These are phyloP conservation scores for Tiliacea aurago DNA, from an alignment of 2,888 invertebrate genomes.

Conservation along the genomic window DNA sequence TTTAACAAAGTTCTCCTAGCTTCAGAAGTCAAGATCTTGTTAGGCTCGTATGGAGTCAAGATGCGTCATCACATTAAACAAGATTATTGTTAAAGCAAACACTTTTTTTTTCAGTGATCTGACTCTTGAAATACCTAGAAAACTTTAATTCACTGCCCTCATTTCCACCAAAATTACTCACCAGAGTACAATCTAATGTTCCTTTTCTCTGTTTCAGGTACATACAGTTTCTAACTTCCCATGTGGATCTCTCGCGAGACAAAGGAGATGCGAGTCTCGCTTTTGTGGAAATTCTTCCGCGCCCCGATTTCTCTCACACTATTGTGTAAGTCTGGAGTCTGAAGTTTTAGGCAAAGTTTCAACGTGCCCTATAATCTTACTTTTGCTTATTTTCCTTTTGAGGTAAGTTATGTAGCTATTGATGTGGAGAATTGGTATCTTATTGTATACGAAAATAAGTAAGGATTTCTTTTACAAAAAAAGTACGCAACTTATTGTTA, in stretches of 20 bases:
- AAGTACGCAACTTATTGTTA: background rate
- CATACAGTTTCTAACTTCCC: constrained; percentile 46
- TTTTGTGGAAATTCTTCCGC: constrained; percentile 59
- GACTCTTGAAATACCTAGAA: background rate
- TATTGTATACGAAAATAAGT: background rate
- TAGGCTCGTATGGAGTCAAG: too few species aligned
- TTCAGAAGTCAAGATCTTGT: too few species aligned
- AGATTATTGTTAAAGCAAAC: too few species aligned
- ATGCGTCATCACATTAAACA: too few species aligned
- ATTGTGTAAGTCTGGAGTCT: constrained; percentile 50
- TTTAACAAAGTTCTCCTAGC: too few species aligned
- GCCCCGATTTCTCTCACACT: constrained; percentile 47
- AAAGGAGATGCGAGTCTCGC: constrained; percentile 56
- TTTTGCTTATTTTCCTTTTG: constrained; percentile 31
- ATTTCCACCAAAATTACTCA: constrained; percentile 30
- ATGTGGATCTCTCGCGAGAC: constrained; percentile 50
- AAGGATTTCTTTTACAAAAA: background rate
- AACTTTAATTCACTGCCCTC: constrained; percentile 40
- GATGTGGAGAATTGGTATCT: constrained; percentile 7
- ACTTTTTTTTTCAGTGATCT: too few species aligned
- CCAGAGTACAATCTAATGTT: constrained; percentile 42
- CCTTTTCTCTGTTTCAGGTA: constrained; percentile 61
- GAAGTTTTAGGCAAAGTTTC: constrained; percentile 50
- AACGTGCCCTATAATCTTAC: constrained; percentile 41
- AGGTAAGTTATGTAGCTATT: constrained; percentile 26